Evolutionary conservation across 2,888 invertebrate genomes (phyloP), one percentile per base, ranked within the genome.

Genomic region (Ichneumoninae sp.): DNA sequence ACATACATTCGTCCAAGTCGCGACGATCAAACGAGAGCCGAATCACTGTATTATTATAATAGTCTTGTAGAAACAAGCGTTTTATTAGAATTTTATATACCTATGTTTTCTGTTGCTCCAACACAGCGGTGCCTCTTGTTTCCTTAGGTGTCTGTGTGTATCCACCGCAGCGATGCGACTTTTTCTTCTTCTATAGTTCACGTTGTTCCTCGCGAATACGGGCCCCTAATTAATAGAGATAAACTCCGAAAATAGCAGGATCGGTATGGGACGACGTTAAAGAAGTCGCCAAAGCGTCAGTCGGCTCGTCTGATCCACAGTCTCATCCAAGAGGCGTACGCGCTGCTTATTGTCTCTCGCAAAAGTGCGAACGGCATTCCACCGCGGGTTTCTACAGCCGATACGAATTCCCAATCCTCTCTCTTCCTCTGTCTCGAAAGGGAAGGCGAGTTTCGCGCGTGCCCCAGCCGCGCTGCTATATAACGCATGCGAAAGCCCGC

Each of bases 161-260:
- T 68, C 44, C 40, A 30, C 19, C 33, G 40, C n/a, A 36, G 13
- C 40, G 26, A 33, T 22, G 13, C 40, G 4, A 47, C 69, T 47
- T 13, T 33, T 68, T 68, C 26, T 36, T 33, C 50, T 74, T 26
- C 33, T 47, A 19, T 70, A 16, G n/a, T 19, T 22, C 22, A 30
- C 57, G 33, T 78, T 70, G 50, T 54, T 60, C 26, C 74, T 62
- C 75, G 82, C 81, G 78, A 84, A 82, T 80, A 83, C 84, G 87
- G 83, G 83, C 81, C 87, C 57, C 86, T 84, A 88, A 89, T 89
- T 88, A 88, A 88, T 86, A 87, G 87, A 86, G 87, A 88, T 89
- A 87, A 87, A 88, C 13, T 87, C 83, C 72, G 80, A 89, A 88
- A 90, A 88, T 87, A 87, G 86, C 80, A 82, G 72, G 57, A 7